These are phyloP conservation scores for Acromyrmex heyeri DNA, from an alignment of 1,140 invertebrate genomes.

Conservation along the genomic window DNA sequence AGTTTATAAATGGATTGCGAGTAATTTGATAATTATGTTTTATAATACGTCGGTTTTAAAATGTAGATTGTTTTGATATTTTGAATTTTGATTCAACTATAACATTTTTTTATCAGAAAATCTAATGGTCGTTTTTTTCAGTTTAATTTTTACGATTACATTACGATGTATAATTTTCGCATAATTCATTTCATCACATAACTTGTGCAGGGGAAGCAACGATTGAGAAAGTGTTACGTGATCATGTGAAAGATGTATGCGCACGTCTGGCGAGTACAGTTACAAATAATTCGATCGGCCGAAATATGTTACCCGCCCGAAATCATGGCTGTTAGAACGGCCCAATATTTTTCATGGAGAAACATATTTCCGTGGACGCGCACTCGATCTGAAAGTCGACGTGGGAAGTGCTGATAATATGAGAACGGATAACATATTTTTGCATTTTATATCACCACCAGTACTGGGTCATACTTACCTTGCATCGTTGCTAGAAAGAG, in stretches of 20 bases:
- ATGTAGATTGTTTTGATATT: neutral
- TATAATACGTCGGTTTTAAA: neutral
- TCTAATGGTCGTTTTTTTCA: neutral
- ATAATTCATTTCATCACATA: neutral
- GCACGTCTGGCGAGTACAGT: constrained; percentile 32
- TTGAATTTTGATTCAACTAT: neutral
- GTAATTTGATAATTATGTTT: neutral
- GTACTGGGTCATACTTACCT: constrained; percentile 60
- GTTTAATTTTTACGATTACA: neutral
- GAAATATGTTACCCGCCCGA: constrained; percentile 39
- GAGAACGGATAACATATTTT: constrained; percentile 73
- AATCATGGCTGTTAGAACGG: constrained; percentile 8
- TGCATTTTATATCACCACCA: constrained; percentile 67
- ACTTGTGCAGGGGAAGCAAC: constrained; percentile 11
- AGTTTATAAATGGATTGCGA: neutral
- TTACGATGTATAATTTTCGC: neutral
- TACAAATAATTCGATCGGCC: constrained; percentile 60
- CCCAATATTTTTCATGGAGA: constrained; percentile 49
- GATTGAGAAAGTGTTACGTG: constrained; percentile 52
- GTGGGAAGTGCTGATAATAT: constrained; percentile 67
- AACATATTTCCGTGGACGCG: constrained; percentile 36
- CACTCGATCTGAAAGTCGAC: constrained; percentile 68
- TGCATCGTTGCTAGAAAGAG: constrained; percentile 43
- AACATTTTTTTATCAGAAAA: neutral
- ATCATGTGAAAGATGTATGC: constrained; percentile 36